These are phyloP conservation scores for Rhyzopertha dominica DNA, from an alignment of 1,140 invertebrate species.

Conservation along the genomic window DNA sequence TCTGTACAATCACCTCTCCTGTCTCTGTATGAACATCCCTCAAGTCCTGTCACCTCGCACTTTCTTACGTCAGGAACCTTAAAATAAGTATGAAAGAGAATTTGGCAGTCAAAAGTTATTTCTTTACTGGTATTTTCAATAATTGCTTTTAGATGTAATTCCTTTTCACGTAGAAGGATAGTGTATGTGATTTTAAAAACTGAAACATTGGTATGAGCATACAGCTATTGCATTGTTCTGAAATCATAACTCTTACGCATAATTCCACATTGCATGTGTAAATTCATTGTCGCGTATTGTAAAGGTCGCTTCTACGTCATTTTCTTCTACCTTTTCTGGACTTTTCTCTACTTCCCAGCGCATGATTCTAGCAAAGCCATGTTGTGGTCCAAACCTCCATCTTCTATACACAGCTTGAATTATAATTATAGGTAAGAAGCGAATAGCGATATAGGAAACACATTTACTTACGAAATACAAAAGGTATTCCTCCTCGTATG, in stretches of 20 bases:
- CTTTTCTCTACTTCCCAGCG: constrained; percentile 86
- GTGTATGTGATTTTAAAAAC: constrained; percentile 75
- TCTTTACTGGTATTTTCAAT: constrained; percentile 90
- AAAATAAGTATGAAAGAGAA: constrained; percentile 91
- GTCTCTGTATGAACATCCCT: constrained; percentile 88
- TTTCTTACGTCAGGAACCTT: constrained; percentile 89
- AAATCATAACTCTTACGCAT: too few species aligned
- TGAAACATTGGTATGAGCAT: too few species aligned
- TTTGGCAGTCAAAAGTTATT: constrained; percentile 84
- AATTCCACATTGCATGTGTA: constrained; percentile 91
- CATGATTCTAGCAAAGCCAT: constrained; percentile 89
- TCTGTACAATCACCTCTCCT: constrained; percentile 84
- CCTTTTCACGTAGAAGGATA: constrained; percentile 83
- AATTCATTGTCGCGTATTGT: constrained; percentile 88
- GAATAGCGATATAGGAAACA: neutral
- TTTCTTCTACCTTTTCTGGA: constrained; percentile 77
- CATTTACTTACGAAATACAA: constrained; percentile 88
- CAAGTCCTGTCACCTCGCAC: constrained; percentile 84
- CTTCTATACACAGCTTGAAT: constrained; percentile 85
- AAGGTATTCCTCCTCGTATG: constrained; percentile 90
- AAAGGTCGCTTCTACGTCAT: constrained; percentile 87
- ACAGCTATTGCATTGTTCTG: too few species aligned
- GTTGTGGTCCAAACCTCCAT: constrained; percentile 88
- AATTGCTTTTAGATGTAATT: constrained; percentile 86
- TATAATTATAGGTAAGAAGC: too few species aligned